Evolutionary conservation across 1,140 invertebrate genomes (phyloP).

Genomic region (Drosophila kurseongensis): DNA sequence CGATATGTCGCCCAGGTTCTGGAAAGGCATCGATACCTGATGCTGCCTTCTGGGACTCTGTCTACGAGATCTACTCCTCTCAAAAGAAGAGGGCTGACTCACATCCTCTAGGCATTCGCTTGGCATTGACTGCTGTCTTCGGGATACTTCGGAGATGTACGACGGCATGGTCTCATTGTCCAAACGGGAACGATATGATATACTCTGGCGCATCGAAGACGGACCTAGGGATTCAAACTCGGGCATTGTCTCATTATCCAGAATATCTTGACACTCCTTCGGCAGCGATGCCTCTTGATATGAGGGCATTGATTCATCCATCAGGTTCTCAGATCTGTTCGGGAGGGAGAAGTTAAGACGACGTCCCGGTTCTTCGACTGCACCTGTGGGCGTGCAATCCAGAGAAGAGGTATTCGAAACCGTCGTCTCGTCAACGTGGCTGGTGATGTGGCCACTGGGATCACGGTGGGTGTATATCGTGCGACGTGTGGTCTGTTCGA

Average conservation of each 20-base stretch:
- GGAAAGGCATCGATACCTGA: constrained; percentile 1
- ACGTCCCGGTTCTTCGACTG: constrained; percentile 3
- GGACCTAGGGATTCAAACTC: neutral
- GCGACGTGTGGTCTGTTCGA: constrained; percentile 9
- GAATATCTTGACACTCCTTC: neutral
- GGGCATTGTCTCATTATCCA: constrained; percentile 2
- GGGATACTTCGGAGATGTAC: neutral
- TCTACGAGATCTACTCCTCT: neutral
- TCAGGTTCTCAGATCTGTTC: constrained; percentile 37
- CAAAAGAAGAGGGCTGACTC: constrained; percentile 11
- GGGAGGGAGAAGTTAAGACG: constrained; percentile 24
- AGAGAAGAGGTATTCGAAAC: constrained; percentile 19
- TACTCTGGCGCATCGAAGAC: neutral
- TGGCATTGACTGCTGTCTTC: neutral
- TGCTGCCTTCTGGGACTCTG: neutral
- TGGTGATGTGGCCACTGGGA: constrained; percentile 46
- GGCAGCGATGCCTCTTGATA: neutral
- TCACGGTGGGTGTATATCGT: constrained; percentile 38
- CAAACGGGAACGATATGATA: neutral
- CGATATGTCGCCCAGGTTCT: constrained; percentile 10
- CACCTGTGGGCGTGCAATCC: neutral
- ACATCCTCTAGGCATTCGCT: constrained; percentile 3
- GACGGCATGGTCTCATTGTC: constrained; percentile 8
- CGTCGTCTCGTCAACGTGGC: constrained; percentile 40
- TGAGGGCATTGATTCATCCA: constrained; percentile 18